phyloP scores from a whole-genome alignment of 2,797 vertebrate species.

The Notolabrus celidotus region DNA sequence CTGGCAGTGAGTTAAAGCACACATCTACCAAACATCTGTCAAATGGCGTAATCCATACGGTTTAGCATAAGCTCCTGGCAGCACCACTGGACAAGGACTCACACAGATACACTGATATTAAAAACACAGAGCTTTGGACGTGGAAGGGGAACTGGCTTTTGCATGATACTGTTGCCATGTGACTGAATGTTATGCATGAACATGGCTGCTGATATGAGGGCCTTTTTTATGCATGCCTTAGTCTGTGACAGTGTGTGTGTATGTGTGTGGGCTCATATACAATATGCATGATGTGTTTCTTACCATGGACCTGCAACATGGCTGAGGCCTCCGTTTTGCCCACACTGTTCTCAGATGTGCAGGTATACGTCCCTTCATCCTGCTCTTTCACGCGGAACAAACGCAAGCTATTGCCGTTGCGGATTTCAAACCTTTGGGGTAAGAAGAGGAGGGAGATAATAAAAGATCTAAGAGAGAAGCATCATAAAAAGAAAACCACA shows the following conservation, averaged over 20 bases:
- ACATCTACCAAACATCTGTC: slow-evolving; percentile 85
- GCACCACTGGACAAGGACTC: slow-evolving; percentile 58
- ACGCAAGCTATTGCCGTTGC: slow-evolving; percentile 90
- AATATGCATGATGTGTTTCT: slow-evolving; percentile 71
- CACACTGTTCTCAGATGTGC: slow-evolving; percentile 95
- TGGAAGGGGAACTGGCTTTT: slow-evolving; percentile 52
- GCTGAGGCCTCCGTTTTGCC: slow-evolving; percentile 93
- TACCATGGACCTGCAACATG: slow-evolving; percentile 93
- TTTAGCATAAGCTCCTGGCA: slow-evolving; percentile 83
- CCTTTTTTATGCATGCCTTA: slow-evolving; percentile 38
- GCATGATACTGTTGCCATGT: slow-evolving; percentile 39
- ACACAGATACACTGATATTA: slow-evolving; percentile 60
- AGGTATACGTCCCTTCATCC: slow-evolving; percentile 96
- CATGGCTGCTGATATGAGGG: slow-evolving; percentile 25
- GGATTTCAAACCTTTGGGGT: slow-evolving; percentile 91
- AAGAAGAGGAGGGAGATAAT: slow-evolving; percentile 45
- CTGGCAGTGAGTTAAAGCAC: slow-evolving; percentile 77
- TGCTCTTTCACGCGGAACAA: slow-evolving; percentile 88
- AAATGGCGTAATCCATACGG: slow-evolving; percentile 85
- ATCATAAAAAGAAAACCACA: slow-evolving; percentile 8
- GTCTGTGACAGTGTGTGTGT: slow-evolving; percentile 13
- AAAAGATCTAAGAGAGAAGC: slow-evolving; percentile 30
- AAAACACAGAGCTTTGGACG: slow-evolving; percentile 60
- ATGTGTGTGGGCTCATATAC: slow-evolving; percentile 15
- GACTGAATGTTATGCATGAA: slow-evolving; percentile 44